Evolutionary conservation across 2,888 invertebrate species (phyloP).

Genomic region (Autographa pulchrina): DNA sequence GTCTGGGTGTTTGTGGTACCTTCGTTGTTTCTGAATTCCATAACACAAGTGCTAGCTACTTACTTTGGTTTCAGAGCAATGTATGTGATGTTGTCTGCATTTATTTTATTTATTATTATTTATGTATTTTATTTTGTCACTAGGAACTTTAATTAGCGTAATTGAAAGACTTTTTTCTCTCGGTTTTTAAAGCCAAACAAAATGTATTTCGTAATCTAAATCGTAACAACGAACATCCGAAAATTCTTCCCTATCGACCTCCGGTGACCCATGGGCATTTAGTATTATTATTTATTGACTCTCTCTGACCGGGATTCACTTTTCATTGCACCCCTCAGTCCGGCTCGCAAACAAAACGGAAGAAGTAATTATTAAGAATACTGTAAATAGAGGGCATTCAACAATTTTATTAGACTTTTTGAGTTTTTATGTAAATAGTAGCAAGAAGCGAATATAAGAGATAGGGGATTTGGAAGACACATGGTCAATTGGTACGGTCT

Average conservation of each 20-base stretch:
- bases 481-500: neutral
- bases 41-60: too few relatives aligned
- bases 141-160: neutral
- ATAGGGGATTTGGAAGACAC: neutral
- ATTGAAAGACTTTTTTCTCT: conserved; percentile 3
- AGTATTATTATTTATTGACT: conserved; percentile 88
- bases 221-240: conserved; percentile 44
- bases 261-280: conserved; percentile 83
- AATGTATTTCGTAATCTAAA: conserved; percentile 16
- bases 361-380: conserved; percentile 89
- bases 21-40: too few relatives aligned
- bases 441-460: conserved; percentile 15
- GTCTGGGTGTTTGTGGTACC: too few relatives aligned
- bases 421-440: conserved; percentile 63
- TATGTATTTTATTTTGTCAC: too few relatives aligned
- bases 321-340: conserved; percentile 78
- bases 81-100: too few relatives aligned
- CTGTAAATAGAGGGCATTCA: conserved; percentile 82
- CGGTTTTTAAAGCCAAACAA: conserved; percentile 2
- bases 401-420: conserved; percentile 75
- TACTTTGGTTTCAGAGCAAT: too few relatives aligned
- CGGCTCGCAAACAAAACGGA: conserved; percentile 84
- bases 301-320: conserved; percentile 77
- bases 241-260: conserved; percentile 60
- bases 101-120: too few relatives aligned